Conservation (phyloP, 23 tunicate species). For the Corella eumyota region DNA sequence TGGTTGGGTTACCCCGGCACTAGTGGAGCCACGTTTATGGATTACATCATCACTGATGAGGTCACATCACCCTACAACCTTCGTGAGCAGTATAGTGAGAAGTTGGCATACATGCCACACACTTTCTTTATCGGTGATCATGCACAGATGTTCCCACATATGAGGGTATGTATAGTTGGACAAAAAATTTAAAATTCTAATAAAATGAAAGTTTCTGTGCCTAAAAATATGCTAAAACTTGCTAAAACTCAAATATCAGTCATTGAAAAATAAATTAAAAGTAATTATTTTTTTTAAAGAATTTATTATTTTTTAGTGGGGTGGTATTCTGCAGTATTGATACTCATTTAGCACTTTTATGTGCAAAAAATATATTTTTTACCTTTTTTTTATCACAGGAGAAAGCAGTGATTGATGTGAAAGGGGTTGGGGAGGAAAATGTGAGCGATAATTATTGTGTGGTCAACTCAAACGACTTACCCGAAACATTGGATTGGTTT, state of each 20-base stretch:
- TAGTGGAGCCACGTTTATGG: slow-evolving; percentile 96
- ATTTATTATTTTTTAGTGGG: background rate
- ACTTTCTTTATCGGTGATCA: slow-evolving; percentile 97
- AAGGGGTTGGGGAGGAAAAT: slow-evolving; percentile 19
- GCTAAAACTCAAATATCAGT: too few species aligned
- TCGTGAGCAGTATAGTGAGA: slow-evolving; percentile 72
- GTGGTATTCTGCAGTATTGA: too few species aligned
- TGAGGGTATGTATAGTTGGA: slow-evolving; percentile 36
- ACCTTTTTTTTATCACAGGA: slow-evolving; percentile 27
- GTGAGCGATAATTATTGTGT: slow-evolving; percentile 68
- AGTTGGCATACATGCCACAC: slow-evolving; percentile 91
- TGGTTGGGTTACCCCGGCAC: slow-evolving; percentile 99
- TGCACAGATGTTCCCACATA: slow-evolving; percentile 91
- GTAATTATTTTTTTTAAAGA: too few species aligned
- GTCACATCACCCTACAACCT: slow-evolving; percentile 63
- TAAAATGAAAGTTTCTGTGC: background rate
- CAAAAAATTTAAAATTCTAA: too few species aligned
- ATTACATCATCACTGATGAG: slow-evolving; percentile 92
- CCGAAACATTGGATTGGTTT: slow-evolving; percentile 46
- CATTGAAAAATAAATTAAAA: background rate
- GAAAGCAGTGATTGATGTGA: slow-evolving; percentile 74
- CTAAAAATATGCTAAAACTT: background rate
- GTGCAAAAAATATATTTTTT: background rate
- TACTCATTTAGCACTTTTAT: too few species aligned
- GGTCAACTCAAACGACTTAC: slow-evolving; percentile 39